A percentile compares a stretch with the other conserved stretches of the same genome.
phyloP scores from a whole-genome alignment of 2,113 vertebrate genomes.

The Ammodytes dubius region DNA sequence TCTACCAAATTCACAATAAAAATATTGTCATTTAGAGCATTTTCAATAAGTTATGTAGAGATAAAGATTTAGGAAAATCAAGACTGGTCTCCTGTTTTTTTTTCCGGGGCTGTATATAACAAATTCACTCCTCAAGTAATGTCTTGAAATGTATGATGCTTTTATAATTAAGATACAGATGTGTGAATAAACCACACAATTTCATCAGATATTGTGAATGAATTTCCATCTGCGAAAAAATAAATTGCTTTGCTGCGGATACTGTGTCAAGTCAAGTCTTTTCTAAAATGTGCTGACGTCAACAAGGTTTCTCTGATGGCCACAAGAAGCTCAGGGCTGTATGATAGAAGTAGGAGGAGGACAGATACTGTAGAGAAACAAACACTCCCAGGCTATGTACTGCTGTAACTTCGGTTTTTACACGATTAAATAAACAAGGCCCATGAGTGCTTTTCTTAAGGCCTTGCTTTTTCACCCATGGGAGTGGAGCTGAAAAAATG shows the following conservation, averaged over 20 bases:
- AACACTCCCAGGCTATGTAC: background rate
- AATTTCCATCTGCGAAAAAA: background rate
- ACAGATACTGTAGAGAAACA: background rate
- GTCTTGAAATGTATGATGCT: background rate
- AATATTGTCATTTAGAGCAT: no score
- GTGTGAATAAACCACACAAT: background rate
- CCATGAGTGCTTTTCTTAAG: background rate
- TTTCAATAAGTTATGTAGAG: no score
- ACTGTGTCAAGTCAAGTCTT: slow-evolving; percentile 17
- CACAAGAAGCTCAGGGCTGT: slow-evolving; percentile 14
- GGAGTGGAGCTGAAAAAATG: background rate
- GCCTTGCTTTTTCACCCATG: background rate
- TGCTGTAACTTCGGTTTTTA: background rate
- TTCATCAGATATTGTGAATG: background rate
- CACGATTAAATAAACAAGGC: background rate
- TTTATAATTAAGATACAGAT: background rate
- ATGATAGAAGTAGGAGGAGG: background rate
- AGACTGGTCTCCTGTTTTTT: no score
- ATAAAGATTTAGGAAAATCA: no score
- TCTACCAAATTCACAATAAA: no score
- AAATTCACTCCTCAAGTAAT: background rate
- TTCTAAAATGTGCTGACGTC: slow-evolving; percentile 12
- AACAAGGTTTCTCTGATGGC: slow-evolving; percentile 18
- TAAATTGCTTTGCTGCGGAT: background rate
- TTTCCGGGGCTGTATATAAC: background rate